Conservation (phyloP, 1,140 invertebrate genomes). For the Plodia interpunctella region DNA sequence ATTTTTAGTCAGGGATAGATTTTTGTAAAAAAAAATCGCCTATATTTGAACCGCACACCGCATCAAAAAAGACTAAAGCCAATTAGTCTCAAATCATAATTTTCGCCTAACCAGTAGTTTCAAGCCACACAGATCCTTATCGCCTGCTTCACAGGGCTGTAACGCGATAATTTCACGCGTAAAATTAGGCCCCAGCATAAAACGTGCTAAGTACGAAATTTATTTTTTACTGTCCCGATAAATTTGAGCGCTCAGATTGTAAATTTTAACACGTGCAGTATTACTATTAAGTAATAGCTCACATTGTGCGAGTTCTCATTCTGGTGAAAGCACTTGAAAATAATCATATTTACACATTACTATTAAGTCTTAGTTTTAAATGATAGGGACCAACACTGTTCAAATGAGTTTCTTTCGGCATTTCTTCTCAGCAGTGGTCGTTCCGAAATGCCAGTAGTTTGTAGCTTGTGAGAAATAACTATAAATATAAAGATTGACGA, state of each 20-base stretch:
- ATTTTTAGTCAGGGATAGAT: too few species aligned
- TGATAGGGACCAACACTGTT: too few species aligned
- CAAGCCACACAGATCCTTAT: conserved; percentile 28
- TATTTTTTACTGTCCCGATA: conserved; percentile 11
- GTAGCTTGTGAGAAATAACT: too few species aligned
- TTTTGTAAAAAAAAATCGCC: too few species aligned
- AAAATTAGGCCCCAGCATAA: conserved; percentile 21
- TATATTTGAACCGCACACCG: too few species aligned
- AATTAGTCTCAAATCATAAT: conserved; percentile 19
- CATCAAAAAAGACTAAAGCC: neutral
- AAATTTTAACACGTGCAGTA: conserved; percentile 7
- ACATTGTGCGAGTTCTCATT: neutral
- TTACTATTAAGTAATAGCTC: neutral
- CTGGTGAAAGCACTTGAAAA: neutral
- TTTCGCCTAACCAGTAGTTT: conserved; percentile 32
- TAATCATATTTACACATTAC: neutral
- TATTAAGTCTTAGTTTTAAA: too few species aligned
- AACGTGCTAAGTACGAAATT: conserved; percentile 22
- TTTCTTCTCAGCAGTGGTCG: too few species aligned
- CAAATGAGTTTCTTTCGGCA: too few species aligned
- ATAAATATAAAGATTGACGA: too few species aligned
- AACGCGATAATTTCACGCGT: conserved; percentile 37
- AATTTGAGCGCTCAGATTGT: conserved; percentile 7
- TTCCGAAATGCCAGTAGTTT: too few species aligned
- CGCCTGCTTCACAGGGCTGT: conserved; percentile 29